phyloP scores from a whole-genome alignment of 2,888 invertebrate genomes.

The Cosmia trapezina region DNA sequence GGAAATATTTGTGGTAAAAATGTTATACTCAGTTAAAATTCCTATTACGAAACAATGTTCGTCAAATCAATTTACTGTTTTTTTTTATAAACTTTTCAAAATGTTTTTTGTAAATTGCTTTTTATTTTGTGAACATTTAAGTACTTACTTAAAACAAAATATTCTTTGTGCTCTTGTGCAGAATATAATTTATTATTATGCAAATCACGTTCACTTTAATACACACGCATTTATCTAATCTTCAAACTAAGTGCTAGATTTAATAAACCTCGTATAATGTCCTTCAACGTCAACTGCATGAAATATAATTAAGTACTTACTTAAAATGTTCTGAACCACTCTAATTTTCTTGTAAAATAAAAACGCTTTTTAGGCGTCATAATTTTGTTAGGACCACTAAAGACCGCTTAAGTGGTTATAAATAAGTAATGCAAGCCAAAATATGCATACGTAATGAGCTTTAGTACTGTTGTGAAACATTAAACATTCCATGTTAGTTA shows the following conservation, averaged over 20 bases:
- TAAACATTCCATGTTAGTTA: constrained; percentile 8
- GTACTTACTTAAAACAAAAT: background rate
- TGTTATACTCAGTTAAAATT: too few species aligned
- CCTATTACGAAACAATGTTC: background rate
- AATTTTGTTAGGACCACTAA: constrained; percentile 20
- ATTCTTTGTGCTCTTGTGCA: constrained; percentile 18
- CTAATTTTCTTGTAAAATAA: constrained; percentile 12
- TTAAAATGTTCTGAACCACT: constrained; percentile 20
- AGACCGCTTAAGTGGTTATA: constrained; percentile 18
- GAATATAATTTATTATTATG: constrained; percentile 35
- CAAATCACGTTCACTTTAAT: constrained; percentile 33
- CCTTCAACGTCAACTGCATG: constrained; percentile 15
- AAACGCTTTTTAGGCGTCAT: background rate
- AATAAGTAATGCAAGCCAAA: constrained; percentile 33
- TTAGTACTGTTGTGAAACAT: constrained; percentile 2
- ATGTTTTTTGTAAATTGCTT: background rate
- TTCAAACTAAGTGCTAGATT: constrained; percentile 40
- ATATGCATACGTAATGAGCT: constrained; percentile 21
- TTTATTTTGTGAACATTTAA: background rate
- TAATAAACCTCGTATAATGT: constrained; percentile 28
- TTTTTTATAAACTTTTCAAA: background rate
- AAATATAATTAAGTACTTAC: constrained; percentile 17
- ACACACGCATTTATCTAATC: constrained; percentile 29
- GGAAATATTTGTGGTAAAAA: background rate
- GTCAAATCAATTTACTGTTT: background rate